phyloP scores from a whole-genome alignment of 2,888 invertebrate species.

The Drosophila diplacantha region DNA sequence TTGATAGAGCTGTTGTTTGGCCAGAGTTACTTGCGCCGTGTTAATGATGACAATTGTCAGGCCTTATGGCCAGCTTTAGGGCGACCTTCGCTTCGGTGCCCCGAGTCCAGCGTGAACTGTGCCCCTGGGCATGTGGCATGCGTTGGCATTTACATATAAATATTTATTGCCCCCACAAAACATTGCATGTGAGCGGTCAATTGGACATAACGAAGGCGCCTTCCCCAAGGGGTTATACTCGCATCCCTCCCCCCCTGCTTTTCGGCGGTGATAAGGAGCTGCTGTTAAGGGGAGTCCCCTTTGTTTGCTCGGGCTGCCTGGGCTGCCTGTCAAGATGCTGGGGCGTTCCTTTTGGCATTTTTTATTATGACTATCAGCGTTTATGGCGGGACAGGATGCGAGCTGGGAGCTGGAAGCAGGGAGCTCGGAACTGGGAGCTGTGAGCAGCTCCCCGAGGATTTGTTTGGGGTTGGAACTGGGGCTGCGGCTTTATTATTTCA shows the following conservation, averaged over 20 bases:
- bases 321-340: constrained; percentile 1
- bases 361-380: constrained; percentile 64
- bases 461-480: constrained; percentile 9
- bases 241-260: constrained; percentile 5
- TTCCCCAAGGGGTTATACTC: constrained; percentile 36
- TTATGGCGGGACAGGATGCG: constrained; percentile 53
- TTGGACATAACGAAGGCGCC: constrained; percentile 42
- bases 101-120: constrained; percentile 27
- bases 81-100: constrained; percentile 14
- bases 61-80: constrained; percentile 22
- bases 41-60: constrained; percentile 11
- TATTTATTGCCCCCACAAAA: constrained; percentile 51
- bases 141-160: constrained; percentile 36
- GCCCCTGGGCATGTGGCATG: constrained; percentile 15
- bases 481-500: constrained; percentile 67
- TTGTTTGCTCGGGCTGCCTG: constrained; percentile 9
- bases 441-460: constrained; percentile 31
- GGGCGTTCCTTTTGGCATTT: constrained; percentile 22
- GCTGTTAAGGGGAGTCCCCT: constrained; percentile 24
- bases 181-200: constrained; percentile 64
- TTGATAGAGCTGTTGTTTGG: background rate
- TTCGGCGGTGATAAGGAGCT: constrained; percentile 33
- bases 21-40: background rate
- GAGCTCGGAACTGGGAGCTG: background rate
- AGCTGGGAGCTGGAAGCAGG: background rate